Percentiles rank a stretch among this genome's conserved stretches.
These are phyloP conservation scores for Olivierus martensii DNA, from an alignment of 1,140 invertebrate genomes.

Conservation along the genomic window DNA sequence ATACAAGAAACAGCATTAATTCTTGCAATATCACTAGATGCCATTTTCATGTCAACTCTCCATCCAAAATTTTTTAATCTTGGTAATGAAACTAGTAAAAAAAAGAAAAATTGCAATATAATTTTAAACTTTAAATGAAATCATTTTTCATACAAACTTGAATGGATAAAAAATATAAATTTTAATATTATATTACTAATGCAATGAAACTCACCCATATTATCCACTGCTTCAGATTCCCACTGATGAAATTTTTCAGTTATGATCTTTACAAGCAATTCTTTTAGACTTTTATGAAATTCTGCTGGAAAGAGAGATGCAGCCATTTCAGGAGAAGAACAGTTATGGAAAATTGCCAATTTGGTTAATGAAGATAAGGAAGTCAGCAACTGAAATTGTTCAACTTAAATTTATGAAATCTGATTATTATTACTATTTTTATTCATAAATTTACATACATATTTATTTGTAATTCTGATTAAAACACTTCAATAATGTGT, in stretches of 20 bases:
- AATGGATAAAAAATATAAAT: too few species aligned
- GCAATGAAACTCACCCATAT: slow-evolving; percentile 3
- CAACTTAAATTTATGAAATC: too few species aligned
- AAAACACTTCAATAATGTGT: too few species aligned
- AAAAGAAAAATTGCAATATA: not conserved
- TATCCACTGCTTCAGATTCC: slow-evolving; percentile 3
- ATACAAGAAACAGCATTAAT: slow-evolving; percentile 15
- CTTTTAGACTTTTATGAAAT: slow-evolving; percentile 14
- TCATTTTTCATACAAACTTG: too few species aligned
- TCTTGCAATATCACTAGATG: slow-evolving; percentile 9
- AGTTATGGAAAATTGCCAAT: slow-evolving; percentile 3
- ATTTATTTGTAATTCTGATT: too few species aligned
- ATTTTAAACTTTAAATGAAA: too few species aligned
- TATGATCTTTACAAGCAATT: slow-evolving; percentile 12
- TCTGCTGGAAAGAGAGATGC: slow-evolving; percentile 9
- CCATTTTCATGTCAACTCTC: slow-evolving; percentile 17
- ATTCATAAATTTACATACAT: too few species aligned
- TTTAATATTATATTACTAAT: too few species aligned
- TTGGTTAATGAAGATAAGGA: slow-evolving; percentile 3
- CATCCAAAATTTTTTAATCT: slow-evolving; percentile 15
- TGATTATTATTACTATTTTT: too few species aligned
- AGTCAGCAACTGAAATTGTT: slow-evolving; percentile 7
- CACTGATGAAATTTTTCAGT: slow-evolving; percentile 6
- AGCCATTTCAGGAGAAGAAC: slow-evolving; percentile 5
- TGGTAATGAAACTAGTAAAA: slow-evolving; percentile 11